Percentiles rank a stretch among this genome's conserved stretches.
Conservation (phyloP, 2,797 vertebrate species). For the Sebastes glaucus region DNA sequence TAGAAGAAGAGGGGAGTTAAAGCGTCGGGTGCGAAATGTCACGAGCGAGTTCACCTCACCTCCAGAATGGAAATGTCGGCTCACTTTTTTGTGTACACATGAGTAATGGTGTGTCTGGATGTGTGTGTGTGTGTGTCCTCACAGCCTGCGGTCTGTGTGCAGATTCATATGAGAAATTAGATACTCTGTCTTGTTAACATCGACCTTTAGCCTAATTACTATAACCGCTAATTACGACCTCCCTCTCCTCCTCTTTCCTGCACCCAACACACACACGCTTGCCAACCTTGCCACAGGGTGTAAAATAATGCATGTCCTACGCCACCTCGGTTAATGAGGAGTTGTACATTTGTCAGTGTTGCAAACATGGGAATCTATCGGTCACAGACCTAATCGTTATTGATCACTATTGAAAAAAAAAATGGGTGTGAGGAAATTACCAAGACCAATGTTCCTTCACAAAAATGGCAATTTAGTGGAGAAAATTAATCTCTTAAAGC, state of each 20-base stretch:
- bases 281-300: not conserved
- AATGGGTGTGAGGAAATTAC: not conserved
- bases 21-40: constrained; percentile 72
- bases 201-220: constrained; percentile 76
- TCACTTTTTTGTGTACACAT: constrained; percentile 30
- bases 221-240: constrained; percentile 63
- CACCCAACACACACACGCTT: not conserved
- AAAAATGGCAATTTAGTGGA: not conserved
- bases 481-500: not conserved
- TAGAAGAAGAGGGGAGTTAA: constrained; percentile 34
- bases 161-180: constrained; percentile 66
- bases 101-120: constrained; percentile 2
- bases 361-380: not conserved
- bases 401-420: not conserved
- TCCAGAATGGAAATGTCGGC: constrained; percentile 62
- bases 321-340: constrained; percentile 11
- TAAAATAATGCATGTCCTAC: constrained; percentile 1
- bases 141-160: constrained; percentile 23
- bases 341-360: not conserved
- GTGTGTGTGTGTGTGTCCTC: constrained; percentile 1
- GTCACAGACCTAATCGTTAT: not conserved
- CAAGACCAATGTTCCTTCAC: not conserved
- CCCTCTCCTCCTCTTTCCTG: not conserved
- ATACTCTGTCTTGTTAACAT: constrained; percentile 72
- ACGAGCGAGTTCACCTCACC: constrained; percentile 45